Conservation (phyloP, 2,797 vertebrate genomes). For the Clarias laeviceps region DNA sequence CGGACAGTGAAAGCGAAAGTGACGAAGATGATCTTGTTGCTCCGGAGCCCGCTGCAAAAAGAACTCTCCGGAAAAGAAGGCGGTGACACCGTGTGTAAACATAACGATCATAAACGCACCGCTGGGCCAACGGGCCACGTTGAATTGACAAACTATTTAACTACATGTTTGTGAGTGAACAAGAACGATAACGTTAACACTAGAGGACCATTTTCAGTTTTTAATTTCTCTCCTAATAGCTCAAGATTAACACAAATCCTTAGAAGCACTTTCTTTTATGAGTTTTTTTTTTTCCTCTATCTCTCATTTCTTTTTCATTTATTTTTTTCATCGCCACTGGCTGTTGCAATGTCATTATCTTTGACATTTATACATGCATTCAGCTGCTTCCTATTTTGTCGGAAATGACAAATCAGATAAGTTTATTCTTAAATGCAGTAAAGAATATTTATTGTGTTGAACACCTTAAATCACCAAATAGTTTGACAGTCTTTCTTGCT, state of each 20-base stretch:
- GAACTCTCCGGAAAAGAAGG: constrained; percentile 27
- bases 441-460: neutral
- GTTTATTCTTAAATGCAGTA: neutral
- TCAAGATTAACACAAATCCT: no score
- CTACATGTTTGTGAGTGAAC: neutral
- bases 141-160: no score
- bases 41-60: constrained; percentile 31
- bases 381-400: neutral
- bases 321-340: neutral
- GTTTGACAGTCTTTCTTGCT: neutral
- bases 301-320: no score
- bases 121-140: neutral
- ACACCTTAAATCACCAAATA: neutral
- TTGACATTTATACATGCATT: neutral
- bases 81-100: neutral
- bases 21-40: constrained; percentile 24
- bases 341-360: neutral
- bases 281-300: neutral
- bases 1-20: constrained; percentile 21
- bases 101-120: neutral
- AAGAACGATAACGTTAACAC: neutral
- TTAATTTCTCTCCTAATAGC: neutral
- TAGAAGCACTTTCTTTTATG: neutral
- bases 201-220: neutral
- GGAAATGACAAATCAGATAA: neutral